Conservation (phyloP, 2,113 vertebrate genomes). For the Pycnonotus jocosus region DNA sequence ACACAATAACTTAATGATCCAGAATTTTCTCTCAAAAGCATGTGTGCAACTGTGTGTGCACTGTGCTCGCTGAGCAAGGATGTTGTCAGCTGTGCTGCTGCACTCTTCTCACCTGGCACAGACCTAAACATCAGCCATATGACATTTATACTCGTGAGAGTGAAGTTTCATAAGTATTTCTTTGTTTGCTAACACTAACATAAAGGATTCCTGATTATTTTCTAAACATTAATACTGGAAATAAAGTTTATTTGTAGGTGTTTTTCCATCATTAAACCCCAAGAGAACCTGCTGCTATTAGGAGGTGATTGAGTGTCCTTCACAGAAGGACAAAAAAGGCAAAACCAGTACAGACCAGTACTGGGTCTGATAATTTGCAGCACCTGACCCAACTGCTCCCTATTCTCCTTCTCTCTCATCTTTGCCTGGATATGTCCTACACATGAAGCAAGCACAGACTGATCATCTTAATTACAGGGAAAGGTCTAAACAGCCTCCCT, state of each 20-base stretch:
- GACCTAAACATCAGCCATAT: background rate
- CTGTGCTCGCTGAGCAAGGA: background rate
- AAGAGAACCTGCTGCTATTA: constrained; percentile 80
- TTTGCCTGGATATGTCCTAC: background rate
- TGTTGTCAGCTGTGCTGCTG: background rate
- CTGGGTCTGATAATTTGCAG: background rate
- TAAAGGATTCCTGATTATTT: background rate
- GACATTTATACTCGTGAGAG: background rate
- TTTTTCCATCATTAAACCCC: constrained; percentile 83
- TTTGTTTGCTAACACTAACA: background rate
- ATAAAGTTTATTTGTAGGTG: constrained; percentile 57
- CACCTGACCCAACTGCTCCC: background rate
- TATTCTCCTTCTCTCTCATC: background rate
- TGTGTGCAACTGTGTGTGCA: background rate
- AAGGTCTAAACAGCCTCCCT: background rate
- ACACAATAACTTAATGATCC: background rate
- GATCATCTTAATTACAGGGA: background rate
- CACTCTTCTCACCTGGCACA: background rate
- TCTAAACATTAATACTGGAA: background rate
- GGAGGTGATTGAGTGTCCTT: constrained; percentile 75
- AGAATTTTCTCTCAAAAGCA: background rate
- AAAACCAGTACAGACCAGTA: constrained; percentile 64
- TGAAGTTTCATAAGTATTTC: background rate
- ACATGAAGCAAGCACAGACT: background rate
- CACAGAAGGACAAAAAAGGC: constrained; percentile 83